phyloP scores from a whole-genome alignment of 2,888 invertebrate genomes.

The Meteorus cinctellus region DNA sequence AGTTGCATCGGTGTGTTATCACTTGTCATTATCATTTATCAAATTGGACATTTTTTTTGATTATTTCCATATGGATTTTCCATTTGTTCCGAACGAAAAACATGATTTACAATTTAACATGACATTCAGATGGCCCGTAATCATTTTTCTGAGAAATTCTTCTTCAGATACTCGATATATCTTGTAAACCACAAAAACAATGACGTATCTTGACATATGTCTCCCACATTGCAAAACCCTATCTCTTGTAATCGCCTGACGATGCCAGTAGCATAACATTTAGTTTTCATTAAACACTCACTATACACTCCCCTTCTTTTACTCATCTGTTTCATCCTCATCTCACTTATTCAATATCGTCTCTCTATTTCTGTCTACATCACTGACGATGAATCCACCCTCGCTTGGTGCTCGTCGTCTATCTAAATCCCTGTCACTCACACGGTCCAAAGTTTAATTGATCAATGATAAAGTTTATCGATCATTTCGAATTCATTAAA shows the following conservation, averaged over 20 bases:
- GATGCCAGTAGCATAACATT: conserved; percentile 60
- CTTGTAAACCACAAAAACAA: background rate
- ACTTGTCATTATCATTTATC: too few species aligned
- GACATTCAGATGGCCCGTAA: too few species aligned
- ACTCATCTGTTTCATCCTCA: conserved; percentile 35
- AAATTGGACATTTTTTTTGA: too few species aligned
- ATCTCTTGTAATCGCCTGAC: background rate
- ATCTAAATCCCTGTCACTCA: conserved; percentile 64
- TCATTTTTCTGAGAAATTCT: too few species aligned
- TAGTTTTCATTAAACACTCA: conserved; percentile 71
- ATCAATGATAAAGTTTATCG: conserved; percentile 74
- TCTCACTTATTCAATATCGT: conserved; percentile 21
- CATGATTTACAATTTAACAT: too few species aligned
- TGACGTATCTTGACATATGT: conserved; percentile 2
- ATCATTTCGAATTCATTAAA: conserved; percentile 74
- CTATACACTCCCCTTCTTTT: conserved; percentile 51
- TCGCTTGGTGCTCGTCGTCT: conserved; percentile 46
- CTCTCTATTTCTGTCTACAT: conserved; percentile 41
- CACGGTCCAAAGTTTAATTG: conserved; percentile 73
- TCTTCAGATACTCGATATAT: background rate
- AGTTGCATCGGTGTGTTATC: too few species aligned
- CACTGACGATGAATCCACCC: conserved; percentile 41
- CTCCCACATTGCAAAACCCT: background rate
- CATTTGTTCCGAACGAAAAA: too few species aligned
- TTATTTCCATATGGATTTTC: too few species aligned